Evolutionary conservation across 2,888 invertebrate genomes (phyloP), one percentile per base, ranked within the genome.

Genomic region (Nomada goodeniana): DNA sequence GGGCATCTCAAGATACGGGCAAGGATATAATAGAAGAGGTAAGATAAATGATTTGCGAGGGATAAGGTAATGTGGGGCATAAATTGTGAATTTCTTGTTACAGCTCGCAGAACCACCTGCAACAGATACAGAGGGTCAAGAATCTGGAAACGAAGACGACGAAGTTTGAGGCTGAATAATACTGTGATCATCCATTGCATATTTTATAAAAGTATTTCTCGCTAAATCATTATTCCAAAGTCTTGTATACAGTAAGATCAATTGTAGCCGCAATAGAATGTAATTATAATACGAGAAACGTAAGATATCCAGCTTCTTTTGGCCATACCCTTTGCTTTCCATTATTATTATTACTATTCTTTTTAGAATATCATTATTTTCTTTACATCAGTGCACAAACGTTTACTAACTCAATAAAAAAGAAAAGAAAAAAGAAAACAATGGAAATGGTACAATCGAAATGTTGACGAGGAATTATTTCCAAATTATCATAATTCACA

Each of bases 11-110:
- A 29, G 65, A 61, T 23, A 1, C 10, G 1, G 20, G 0, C 18
- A 75, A 59, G 11, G 80, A 78, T 69, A 1, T 18, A 18, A 20
- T 50, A 18, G 71, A 64, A 18, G 68, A 79, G 57, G 75, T 70
- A 70, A 63, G 10, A 18, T 2, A 26, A 23, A 50, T 52, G 2
- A 1, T 20, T 44, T 1, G 36, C 36, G 7, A 2, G 0, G 15
- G 11, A 1, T 15, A 20, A 52, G 26, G 4, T 50, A 0, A 59
- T 23, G 18, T 42, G n/a, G 44, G 0, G 9, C 2, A 23, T 10
- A 64, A 44, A 11, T 10, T 53, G 0, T 5, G 7, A 2, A 47
- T 50, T 7, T 36, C 11, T 1, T 20, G 1, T 13, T 10, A 2
- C n/a, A 80, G 80, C 0, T 65, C 2, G 0, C 13, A 3, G 75